These are phyloP conservation scores for Linepithema humile DNA, from an alignment of 1,140 invertebrate genomes.

Conservation along the genomic window DNA sequence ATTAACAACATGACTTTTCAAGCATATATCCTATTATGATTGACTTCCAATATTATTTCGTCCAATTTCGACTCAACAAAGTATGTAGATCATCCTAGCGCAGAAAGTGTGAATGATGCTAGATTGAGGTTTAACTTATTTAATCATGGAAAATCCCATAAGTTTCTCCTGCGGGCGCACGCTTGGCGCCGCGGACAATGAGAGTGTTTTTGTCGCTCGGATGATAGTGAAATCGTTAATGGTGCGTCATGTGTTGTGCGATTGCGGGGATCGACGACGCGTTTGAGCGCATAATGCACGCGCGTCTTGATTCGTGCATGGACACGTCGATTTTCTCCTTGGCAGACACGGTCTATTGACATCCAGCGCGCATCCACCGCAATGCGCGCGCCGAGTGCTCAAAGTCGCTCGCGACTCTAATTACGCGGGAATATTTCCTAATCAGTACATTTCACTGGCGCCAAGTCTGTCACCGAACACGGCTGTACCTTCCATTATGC, in stretches of 20 bases:
- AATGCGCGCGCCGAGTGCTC: constrained; percentile 61
- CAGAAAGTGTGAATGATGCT: not conserved
- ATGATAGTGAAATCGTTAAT: constrained; percentile 70
- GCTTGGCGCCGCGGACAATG: not conserved
- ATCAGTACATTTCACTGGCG: constrained; percentile 75
- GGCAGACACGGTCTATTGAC: constrained; percentile 64
- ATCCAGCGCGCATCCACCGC: constrained; percentile 65
- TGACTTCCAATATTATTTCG: not conserved
- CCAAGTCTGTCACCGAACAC: constrained; percentile 50
- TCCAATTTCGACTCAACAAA: not conserved
- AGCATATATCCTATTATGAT: not conserved
- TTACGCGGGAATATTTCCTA: constrained; percentile 79
- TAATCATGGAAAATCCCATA: constrained; percentile 28
- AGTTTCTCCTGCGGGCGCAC: constrained; percentile 20
- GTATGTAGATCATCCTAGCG: not conserved
- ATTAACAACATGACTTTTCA: not conserved
- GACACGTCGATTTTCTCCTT: constrained; percentile 70
- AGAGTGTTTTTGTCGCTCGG: constrained; percentile 2
- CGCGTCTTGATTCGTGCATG: constrained; percentile 43
- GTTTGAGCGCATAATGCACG: constrained; percentile 38
- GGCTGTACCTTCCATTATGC: not conserved
- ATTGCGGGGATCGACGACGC: constrained; percentile 34
- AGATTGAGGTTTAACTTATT: not conserved
- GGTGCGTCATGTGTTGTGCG: constrained; percentile 31
- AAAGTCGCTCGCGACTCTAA: constrained; percentile 72